These are phyloP conservation scores for Ormyrus nitidulus DNA, from an alignment of 2,888 invertebrate species.

Conservation along the genomic window DNA sequence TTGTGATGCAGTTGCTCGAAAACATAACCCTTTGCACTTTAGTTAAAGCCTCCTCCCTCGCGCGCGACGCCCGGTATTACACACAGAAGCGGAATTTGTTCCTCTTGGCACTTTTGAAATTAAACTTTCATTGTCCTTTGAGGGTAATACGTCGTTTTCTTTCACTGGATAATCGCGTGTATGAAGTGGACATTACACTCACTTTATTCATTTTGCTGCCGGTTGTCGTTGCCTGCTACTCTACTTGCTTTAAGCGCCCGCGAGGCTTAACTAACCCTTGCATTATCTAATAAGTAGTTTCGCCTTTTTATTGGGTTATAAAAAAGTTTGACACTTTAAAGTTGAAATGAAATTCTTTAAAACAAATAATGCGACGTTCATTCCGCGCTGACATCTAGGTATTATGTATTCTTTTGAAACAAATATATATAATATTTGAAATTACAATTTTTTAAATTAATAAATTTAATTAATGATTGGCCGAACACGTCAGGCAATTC, in stretches of 20 bases:
- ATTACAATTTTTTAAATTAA: no score
- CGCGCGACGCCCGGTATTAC: not conserved
- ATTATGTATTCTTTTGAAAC: no score
- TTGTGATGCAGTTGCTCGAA: constrained; percentile 33
- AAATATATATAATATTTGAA: no score
- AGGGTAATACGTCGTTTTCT: constrained; percentile 1
- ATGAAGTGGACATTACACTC: constrained; percentile 37
- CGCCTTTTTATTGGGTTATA: not conserved
- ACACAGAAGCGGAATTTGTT: constrained; percentile 22
- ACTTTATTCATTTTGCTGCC: constrained; percentile 26
- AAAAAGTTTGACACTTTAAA: no score
- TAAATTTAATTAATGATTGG: no score
- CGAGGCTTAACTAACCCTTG: constrained; percentile 18
- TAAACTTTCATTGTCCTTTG: constrained; percentile 52
- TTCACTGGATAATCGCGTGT: constrained; percentile 20
- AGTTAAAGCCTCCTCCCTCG: constrained; percentile 26
- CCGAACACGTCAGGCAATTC: no score
- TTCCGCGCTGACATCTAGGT: no score
- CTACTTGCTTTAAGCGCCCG: not conserved
- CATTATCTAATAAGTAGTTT: constrained; percentile 26
- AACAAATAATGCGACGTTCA: no score
- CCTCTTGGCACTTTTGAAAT: constrained; percentile 50
- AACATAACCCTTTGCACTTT: constrained; percentile 34
- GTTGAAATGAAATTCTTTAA: no score
- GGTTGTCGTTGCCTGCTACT: not conserved